These are phyloP conservation scores for Microctenopoma lineatum DNA, from an alignment of 2,797 vertebrate species.

Conservation along the genomic window DNA sequence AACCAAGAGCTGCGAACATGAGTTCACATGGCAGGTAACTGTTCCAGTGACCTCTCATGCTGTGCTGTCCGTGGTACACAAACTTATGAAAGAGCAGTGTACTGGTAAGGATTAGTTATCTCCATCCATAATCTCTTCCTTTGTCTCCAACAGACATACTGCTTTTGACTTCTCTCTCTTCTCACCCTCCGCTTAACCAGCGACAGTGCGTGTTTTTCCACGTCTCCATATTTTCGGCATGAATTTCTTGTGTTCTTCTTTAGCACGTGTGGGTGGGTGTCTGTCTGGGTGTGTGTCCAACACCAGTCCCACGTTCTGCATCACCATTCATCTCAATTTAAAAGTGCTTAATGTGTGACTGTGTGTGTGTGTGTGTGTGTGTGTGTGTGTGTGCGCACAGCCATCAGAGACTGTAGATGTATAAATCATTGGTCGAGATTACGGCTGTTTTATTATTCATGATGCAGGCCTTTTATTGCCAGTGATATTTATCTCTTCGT, in stretches of 20 bases:
- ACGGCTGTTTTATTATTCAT: conserved; percentile 89
- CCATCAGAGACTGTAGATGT: conserved; percentile 81
- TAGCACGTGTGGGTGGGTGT: conserved; percentile 43
- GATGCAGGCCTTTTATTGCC: conserved; percentile 85
- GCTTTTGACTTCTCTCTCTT: conserved; percentile 12
- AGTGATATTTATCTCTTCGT: conserved; percentile 83
- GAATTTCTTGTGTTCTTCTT: conserved; percentile 54
- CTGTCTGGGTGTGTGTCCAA: conserved; percentile 51
- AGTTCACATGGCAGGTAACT: background rate
- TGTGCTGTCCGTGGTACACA: background rate
- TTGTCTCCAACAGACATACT: background rate
- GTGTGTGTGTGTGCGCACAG: conserved; percentile 51
- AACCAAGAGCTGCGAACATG: conserved; percentile 2
- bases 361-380: conserved; percentile 10
- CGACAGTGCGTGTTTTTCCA: conserved; percentile 31
- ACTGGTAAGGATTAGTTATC: background rate
- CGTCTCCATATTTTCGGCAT: conserved; percentile 55
- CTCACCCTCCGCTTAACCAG: conserved; percentile 6
- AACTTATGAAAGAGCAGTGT: background rate
- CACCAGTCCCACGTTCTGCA: conserved; percentile 61
- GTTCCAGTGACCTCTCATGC: background rate
- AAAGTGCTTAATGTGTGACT: conserved; percentile 74
- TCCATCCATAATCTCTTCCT: background rate
- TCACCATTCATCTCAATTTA: conserved; percentile 87
- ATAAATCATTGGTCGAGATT: conserved; percentile 87